Conservation (phyloP, 2,113 vertebrate genomes). For the Pongo abelii region DNA sequence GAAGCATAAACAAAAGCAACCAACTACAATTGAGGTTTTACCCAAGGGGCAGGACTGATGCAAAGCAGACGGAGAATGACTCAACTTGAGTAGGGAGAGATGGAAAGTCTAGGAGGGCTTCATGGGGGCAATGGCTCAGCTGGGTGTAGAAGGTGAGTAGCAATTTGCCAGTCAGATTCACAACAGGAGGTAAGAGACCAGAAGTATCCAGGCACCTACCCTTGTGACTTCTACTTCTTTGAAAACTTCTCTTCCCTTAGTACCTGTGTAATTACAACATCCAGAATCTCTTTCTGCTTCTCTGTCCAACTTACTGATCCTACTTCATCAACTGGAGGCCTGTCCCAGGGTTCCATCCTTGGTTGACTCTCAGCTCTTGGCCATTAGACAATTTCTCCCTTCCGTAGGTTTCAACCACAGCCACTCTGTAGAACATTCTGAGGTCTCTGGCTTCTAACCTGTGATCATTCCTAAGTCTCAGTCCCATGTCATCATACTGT, state of each 20-base stretch:
- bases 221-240: not conserved
- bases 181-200: not conserved
- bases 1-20: constrained; percentile 26
- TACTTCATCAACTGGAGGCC: not conserved
- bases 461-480: not conserved
- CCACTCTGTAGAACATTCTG: not conserved
- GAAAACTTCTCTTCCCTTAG: not conserved
- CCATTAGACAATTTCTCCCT: not conserved
- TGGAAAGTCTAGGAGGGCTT: not conserved
- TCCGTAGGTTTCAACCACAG: not conserved
- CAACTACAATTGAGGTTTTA: not conserved
- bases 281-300: not conserved
- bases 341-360: not conserved
- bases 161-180: not conserved
- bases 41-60: not conserved
- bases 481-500: not conserved
- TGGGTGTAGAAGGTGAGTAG: not conserved
- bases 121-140: not conserved
- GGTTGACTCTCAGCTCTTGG: not conserved
- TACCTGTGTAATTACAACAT: not conserved
- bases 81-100: not conserved
- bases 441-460: not conserved
- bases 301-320: not conserved
- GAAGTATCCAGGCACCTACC: not conserved
- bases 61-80: not conserved